phyloP scores from a whole-genome alignment of 2,113 vertebrate genomes.

The Megalops atlanticus region DNA sequence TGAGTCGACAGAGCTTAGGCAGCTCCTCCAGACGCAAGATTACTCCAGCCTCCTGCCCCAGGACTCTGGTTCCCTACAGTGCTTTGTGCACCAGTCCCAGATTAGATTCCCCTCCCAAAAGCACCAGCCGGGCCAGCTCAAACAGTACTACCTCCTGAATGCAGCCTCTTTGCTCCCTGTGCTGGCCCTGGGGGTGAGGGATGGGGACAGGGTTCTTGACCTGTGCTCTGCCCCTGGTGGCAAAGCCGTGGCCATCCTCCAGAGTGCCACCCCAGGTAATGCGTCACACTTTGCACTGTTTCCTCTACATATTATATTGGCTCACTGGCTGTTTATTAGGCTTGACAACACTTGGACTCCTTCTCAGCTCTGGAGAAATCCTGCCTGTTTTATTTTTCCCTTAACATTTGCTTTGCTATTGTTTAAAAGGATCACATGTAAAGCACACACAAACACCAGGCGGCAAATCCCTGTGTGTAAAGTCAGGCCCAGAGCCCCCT shows the following conservation, averaged over 20 bases:
- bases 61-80: slow-evolving; percentile 67
- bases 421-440: not conserved
- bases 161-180: slow-evolving; percentile 90
- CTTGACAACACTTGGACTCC: not conserved
- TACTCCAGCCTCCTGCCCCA: slow-evolving; percentile 70
- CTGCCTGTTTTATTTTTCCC: not conserved
- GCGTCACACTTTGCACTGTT: not conserved
- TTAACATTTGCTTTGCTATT: not conserved
- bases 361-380: not conserved
- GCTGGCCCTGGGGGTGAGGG: slow-evolving; percentile 78
- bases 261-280: slow-evolving; percentile 80
- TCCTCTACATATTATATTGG: not conserved
- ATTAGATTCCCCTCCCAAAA: slow-evolving; percentile 77
- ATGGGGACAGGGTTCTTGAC: slow-evolving; percentile 86
- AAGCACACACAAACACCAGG: not conserved
- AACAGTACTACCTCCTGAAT: slow-evolving; percentile 89
- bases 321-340: not conserved
- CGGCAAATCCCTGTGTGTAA: slow-evolving; percentile 6
- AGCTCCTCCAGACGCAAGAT: slow-evolving; percentile 67
- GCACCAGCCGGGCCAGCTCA: slow-evolving; percentile 79
- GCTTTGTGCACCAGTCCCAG: slow-evolving; percentile 71
- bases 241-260: slow-evolving; percentile 85
- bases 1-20: slow-evolving; percentile 63
- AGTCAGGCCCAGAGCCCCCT: not conserved
- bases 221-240: slow-evolving; percentile 94